A percentile compares a stretch with the other conserved stretches of the same genome.
Evolutionary conservation across 1,140 invertebrate species (phyloP).

Genomic region (Tigriopus japonicus): DNA sequence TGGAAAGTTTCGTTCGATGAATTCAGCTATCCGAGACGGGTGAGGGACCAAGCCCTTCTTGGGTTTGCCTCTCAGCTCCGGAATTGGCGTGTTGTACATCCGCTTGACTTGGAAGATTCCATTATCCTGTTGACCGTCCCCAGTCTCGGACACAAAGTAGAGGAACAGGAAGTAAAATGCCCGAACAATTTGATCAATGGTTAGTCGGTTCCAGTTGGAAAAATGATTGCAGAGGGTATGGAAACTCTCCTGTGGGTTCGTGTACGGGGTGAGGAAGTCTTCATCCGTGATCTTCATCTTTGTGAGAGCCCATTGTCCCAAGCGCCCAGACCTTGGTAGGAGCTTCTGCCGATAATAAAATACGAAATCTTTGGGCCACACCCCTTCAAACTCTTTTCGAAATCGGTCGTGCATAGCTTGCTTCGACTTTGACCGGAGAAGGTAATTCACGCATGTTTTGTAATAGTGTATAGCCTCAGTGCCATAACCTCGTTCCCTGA

Average conservation of each 20-base stretch:
- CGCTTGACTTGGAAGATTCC: not conserved
- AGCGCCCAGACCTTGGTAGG: not conserved
- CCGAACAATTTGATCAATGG: constrained; percentile 2
- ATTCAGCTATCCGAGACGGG: not conserved
- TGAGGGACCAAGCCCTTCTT: not conserved
- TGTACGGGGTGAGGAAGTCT: not conserved
- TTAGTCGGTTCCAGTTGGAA: constrained; percentile 1
- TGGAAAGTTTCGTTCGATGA: not conserved
- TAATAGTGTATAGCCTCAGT: constrained; percentile 6
- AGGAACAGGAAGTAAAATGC: constrained; percentile 7
- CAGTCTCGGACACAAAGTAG: constrained; percentile 5
- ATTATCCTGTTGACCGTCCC: not conserved
- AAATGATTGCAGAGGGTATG: constrained; percentile 8
- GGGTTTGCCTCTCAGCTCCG: not conserved
- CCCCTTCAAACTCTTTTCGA: constrained; percentile 12
- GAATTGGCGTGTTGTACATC: not conserved
- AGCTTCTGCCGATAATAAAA: constrained; percentile 8
- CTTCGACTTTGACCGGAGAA: constrained; percentile 1
- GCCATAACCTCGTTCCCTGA: constrained; percentile 10
- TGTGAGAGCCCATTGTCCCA: constrained; percentile 2
- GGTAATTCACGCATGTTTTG: constrained; percentile 7
- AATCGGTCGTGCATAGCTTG: constrained; percentile 3
- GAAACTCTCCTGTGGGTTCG: constrained; percentile 11
- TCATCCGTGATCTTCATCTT: constrained; percentile 1
- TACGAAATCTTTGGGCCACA: constrained; percentile 14